Evolutionary conservation across 2,113 vertebrate species (phyloP), one percentile per base, ranked within the genome.

Genomic region (Gila orcuttii): DNA sequence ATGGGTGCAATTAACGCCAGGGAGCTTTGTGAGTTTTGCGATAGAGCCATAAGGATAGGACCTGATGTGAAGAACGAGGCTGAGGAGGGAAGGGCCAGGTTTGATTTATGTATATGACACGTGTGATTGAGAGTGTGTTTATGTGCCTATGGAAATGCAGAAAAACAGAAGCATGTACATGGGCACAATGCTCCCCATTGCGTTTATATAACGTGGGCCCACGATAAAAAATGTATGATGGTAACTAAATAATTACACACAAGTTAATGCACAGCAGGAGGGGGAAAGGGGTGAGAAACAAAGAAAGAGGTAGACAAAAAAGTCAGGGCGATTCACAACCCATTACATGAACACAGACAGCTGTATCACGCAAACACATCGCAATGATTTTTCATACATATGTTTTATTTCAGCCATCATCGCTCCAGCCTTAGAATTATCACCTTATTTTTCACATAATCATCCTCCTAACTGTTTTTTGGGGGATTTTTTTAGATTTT

Each of bases 391-490:
- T 89, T 94, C 92, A 92, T 93, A 94, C 92, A 93, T 93, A 92
- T 93, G 89, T 90, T 95, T 95, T 94, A 95, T 95, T 95, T 94
- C 90, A 91, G 82, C 90, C 83, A 89, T 86, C 86, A 85, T 89
- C 89, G 90, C 90, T 93, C 92, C 93, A 92, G 90, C 88, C 92
- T 90, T 88, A 87, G 80, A 79, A 89, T 89, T 91, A 88, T 90
- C 91, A 88, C 90, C 88, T 88, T 91, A 45, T 91, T 91, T 86
- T 84, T 77, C 57, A 90, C 88, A 90, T 76, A 45, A 82, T 85
- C 66, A 33, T 86, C 55, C 11, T 73, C 83, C 71, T 57, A 57
- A 83, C 25, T 50, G 62, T 52, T 52, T 80, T 62, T 57, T 12
- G 25, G 75, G 42, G 50, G 4, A 12, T 33, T 62, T 62, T 1